Percentiles rank a stretch among this genome's conserved stretches.
phyloP scores from a whole-genome alignment of 1,140 invertebrate species.

The Drosophila sechellia region DNA sequence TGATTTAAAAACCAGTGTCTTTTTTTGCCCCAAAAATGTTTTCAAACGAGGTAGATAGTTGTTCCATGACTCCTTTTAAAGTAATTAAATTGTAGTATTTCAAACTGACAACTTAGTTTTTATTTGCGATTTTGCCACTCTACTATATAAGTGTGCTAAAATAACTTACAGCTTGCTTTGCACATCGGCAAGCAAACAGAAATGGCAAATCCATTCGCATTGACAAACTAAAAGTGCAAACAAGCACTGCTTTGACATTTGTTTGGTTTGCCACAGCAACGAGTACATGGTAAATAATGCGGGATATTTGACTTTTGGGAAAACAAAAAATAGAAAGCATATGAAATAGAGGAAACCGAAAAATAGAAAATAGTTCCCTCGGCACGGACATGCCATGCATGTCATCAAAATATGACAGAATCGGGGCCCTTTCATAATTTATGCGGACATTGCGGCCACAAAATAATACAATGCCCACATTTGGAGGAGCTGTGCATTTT shows the following conservation, averaged over 20 bases:
- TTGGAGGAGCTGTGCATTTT: neutral
- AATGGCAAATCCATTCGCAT: slow-evolving; percentile 46
- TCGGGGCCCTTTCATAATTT: slow-evolving; percentile 37
- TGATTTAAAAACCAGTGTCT: neutral
- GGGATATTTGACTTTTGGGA: slow-evolving; percentile 49
- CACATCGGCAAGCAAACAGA: slow-evolving; percentile 26
- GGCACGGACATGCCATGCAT: slow-evolving; percentile 23
- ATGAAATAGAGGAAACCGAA: slow-evolving; percentile 17
- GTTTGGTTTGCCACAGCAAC: slow-evolving; percentile 51
- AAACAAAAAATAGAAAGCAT: neutral
- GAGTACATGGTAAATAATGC: slow-evolving; percentile 52
- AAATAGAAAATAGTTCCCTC: slow-evolving; percentile 21
- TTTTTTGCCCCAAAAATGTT: too few species aligned
- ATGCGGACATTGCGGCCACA: slow-evolving; percentile 21
- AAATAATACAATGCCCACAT: slow-evolving; percentile 29
- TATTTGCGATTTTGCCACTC: neutral
- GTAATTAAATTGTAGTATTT: slow-evolving; percentile 24
- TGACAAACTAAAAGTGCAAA: slow-evolving; percentile 54
- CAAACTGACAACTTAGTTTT: neutral
- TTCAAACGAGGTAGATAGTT: too few species aligned
- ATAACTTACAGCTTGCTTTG: slow-evolving; percentile 21
- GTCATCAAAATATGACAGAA: slow-evolving; percentile 29
- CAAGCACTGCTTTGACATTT: slow-evolving; percentile 52
- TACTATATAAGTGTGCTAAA: slow-evolving; percentile 22
- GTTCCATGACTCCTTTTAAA: neutral